These are phyloP conservation scores for Phymorhynchus buccinoides DNA, from an alignment of 1,140 invertebrate species.

Conservation along the genomic window DNA sequence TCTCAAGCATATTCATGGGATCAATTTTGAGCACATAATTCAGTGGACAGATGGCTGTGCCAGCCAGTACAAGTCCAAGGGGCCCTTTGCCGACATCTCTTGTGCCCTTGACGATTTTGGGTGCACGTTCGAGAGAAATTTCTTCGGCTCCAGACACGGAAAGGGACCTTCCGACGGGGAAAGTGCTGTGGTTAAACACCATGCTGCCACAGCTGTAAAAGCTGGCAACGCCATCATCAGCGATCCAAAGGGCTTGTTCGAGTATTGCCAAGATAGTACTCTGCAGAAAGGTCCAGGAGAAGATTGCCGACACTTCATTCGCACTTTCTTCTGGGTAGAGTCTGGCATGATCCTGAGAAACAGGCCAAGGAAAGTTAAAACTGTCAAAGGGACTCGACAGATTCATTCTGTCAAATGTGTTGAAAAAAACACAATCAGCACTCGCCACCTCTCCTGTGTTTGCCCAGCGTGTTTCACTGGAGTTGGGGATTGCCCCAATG, in stretches of 20 bases:
- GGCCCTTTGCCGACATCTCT: constrained; percentile 40
- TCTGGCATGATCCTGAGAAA: too few relatives aligned
- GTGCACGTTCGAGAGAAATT: constrained; percentile 31
- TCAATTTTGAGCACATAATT: constrained; percentile 25
- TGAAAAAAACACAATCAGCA: too few relatives aligned
- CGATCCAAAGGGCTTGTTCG: constrained; percentile 37
- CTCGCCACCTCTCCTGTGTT: too few relatives aligned
- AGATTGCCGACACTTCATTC: too few relatives aligned
- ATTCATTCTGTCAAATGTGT: too few relatives aligned
- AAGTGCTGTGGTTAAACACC: constrained; percentile 40
- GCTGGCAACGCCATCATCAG: constrained; percentile 20
- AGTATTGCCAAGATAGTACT: not conserved
- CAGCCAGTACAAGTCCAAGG: constrained; percentile 47
- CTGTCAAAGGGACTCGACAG: too few relatives aligned
- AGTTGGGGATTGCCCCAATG: too few relatives aligned
- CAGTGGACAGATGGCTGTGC: constrained; percentile 51
- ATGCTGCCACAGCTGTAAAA: constrained; percentile 35
- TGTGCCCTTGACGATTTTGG: constrained; percentile 36
- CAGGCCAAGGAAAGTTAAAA: too few relatives aligned
- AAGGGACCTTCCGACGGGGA: constrained; percentile 50
- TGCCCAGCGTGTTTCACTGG: too few relatives aligned
- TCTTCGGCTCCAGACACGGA: constrained; percentile 49
- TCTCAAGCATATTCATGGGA: constrained; percentile 22
- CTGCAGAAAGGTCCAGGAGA: constrained; percentile 12
- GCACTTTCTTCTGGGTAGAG: too few relatives aligned